These are phyloP conservation scores for Polydrusus tereticollis DNA, from an alignment of 2,888 invertebrate genomes.

Conservation along the genomic window DNA sequence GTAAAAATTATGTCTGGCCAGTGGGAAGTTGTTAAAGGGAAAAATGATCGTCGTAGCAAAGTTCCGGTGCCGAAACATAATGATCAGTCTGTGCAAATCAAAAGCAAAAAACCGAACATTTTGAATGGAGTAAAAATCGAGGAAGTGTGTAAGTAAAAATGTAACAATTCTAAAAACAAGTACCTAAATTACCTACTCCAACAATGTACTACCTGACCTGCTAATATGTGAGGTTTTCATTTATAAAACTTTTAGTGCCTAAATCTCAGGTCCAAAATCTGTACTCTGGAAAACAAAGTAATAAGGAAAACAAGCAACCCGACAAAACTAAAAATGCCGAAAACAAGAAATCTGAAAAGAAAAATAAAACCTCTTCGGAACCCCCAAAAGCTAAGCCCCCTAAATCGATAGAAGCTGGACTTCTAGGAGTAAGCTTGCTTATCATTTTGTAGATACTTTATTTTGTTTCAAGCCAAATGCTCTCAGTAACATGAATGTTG, in stretches of 20 bases:
- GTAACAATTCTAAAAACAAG: neutral
- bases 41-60: constrained; percentile 70
- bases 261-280: constrained; percentile 78
- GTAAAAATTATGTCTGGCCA: constrained; percentile 69
- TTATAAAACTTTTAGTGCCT: constrained; percentile 71
- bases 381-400: constrained; percentile 74
- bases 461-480: neutral
- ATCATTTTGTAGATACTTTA: neutral
- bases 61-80: constrained; percentile 68
- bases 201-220: neutral
- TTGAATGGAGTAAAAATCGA: constrained; percentile 75
- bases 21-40: constrained; percentile 81
- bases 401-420: constrained; percentile 75
- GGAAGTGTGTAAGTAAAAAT: constrained; percentile 77
- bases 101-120: constrained; percentile 65
- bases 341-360: constrained; percentile 68
- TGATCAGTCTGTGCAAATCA: constrained; percentile 63
- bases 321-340: constrained; percentile 67
- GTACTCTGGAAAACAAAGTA: constrained; percentile 75
- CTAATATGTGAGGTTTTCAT: neutral
- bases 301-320: constrained; percentile 70
- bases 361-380: constrained; percentile 63
- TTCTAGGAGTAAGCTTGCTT: constrained; percentile 69
- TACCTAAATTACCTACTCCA: neutral
- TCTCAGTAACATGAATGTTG: neutral